phyloP scores from a whole-genome alignment of 2,797 vertebrate genomes.

The Muscicapa comitata region DNA sequence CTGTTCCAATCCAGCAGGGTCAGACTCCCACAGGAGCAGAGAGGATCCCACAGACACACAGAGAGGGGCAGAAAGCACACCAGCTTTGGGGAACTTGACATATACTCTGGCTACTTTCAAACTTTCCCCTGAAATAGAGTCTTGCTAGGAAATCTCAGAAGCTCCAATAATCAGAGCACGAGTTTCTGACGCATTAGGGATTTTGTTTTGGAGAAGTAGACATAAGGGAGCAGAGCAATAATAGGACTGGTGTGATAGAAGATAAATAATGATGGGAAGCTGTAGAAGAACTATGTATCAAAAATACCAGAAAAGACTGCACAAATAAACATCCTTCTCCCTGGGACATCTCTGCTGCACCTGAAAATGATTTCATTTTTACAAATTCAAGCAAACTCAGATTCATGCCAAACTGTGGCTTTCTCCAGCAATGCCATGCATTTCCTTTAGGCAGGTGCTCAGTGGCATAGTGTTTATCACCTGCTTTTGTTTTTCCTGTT shows the following conservation, averaged over 20 bases:
- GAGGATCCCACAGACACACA: background rate
- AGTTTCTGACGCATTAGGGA: background rate
- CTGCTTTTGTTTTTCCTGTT: background rate
- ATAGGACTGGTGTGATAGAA: background rate
- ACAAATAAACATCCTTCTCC: background rate
- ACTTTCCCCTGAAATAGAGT: background rate
- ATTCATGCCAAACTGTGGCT: background rate
- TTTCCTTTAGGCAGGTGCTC: background rate
- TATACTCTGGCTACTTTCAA: background rate
- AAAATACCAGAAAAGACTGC: background rate
- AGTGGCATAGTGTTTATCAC: background rate
- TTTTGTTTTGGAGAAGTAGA: background rate
- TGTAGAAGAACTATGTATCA: background rate
- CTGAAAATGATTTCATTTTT: background rate
- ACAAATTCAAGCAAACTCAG: background rate
- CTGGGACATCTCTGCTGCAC: background rate
- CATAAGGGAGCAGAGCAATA: background rate
- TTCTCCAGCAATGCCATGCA: background rate
- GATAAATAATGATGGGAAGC: background rate
- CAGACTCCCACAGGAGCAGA: background rate
- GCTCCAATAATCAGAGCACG: background rate
- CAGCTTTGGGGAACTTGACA: background rate
- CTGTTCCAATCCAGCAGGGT: background rate
- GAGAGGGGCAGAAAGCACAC: background rate
- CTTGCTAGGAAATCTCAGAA: background rate